Percentiles rank a stretch among this genome's conserved stretches.
Conservation (phyloP, 2,888 invertebrate genomes). For the Sinohyriopsis cumingii region DNA sequence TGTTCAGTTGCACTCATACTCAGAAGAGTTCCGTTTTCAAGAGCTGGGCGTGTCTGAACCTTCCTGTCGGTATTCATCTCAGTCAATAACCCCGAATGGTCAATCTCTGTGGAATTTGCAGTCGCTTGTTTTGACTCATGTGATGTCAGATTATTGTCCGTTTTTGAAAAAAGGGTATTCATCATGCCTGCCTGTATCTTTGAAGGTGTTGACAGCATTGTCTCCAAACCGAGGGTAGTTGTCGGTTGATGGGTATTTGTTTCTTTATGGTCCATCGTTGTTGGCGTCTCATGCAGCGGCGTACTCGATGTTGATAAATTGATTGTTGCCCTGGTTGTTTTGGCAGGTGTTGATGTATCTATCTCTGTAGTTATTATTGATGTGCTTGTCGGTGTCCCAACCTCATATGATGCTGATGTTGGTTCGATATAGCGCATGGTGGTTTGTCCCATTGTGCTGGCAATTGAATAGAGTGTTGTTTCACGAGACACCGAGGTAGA, state of each 20-base stretch:
- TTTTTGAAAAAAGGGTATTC: not conserved
- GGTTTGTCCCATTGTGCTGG: too few relatives aligned
- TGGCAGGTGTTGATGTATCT: not conserved
- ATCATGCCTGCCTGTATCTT: not conserved
- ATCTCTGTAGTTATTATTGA: not conserved
- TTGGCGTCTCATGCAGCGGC: not conserved
- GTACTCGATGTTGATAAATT: not conserved
- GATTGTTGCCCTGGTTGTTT: not conserved
- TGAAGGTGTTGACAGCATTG: too few relatives aligned
- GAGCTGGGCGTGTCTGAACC: too few relatives aligned
- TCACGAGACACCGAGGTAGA: too few relatives aligned
- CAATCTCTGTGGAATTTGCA: not conserved
- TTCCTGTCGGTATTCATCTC: not conserved
- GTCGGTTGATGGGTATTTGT: too few relatives aligned
- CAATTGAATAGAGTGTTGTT: too few relatives aligned
- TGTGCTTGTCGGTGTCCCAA: not conserved
- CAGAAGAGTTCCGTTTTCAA: too few relatives aligned
- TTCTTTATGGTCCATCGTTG: too few relatives aligned
- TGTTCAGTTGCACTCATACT: too few relatives aligned
- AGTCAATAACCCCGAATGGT: not conserved
- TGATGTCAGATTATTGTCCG: not conserved
- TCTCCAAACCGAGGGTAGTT: too few relatives aligned
- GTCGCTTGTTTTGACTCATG: not conserved
- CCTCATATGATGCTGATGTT: not conserved
- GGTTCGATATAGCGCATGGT: too few relatives aligned